phyloP scores from a whole-genome alignment of 2,113 vertebrate genomes.

The Chionodraco myersi region DNA sequence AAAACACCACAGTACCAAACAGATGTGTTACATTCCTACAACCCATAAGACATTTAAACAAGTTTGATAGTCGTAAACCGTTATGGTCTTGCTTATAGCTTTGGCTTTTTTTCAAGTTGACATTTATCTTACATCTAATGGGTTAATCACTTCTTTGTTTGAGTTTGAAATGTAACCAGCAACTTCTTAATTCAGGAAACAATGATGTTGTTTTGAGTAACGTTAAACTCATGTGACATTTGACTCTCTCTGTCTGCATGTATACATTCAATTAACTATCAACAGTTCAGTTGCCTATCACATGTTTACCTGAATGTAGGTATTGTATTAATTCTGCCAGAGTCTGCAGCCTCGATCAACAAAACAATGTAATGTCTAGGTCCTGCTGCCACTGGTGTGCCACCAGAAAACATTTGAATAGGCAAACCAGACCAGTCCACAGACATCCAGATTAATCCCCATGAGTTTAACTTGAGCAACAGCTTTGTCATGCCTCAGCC shows the following conservation, averaged over 20 bases:
- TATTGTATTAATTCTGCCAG: not conserved
- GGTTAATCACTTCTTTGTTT: not conserved
- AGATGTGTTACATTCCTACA: not conserved
- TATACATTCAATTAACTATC: not conserved
- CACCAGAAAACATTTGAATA: conserved; percentile 9
- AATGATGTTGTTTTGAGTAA: not conserved
- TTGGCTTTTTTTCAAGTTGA: not conserved
- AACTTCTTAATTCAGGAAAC: not conserved
- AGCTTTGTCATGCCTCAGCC: conserved; percentile 40
- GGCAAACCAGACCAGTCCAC: conserved; percentile 10
- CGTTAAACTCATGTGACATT: conserved; percentile 17
- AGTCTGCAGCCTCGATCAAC: not conserved
- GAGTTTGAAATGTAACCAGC: not conserved
- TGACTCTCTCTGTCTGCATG: conserved; percentile 6
- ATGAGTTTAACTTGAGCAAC: not conserved
- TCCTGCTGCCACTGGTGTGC: not conserved
- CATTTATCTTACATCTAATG: not conserved
- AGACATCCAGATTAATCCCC: conserved; percentile 18
- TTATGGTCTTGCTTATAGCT: not conserved
- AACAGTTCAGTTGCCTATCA: not conserved
- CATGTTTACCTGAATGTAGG: not conserved
- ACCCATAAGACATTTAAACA: not conserved
- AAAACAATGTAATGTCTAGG: not conserved
- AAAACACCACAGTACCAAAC: not conserved
- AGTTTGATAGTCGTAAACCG: not conserved